Base-by-base conservation (phyloP, 2,113 vertebrate species). In the Lophius piscatorius region DNA sequence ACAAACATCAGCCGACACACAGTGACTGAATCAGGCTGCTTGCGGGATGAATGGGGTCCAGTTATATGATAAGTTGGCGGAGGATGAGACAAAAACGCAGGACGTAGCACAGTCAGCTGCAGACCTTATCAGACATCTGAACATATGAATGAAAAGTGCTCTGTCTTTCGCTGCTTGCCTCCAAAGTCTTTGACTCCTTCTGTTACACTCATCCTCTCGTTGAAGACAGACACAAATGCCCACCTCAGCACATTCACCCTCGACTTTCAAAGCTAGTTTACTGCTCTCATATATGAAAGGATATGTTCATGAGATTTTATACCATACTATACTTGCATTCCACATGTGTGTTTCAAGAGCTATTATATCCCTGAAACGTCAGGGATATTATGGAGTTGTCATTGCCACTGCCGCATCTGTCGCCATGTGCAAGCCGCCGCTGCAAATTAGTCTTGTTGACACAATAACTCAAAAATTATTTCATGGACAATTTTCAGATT, bases 91-190 rank as follows among this genome's bases (percentile, higher is more conserved):
- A 64, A 56, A 46, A 31, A 50, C 59, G 51, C 22, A 66, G 62
- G 63, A 70, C 76, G 46, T 54, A 65, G 49, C 21, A 13, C 54
- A 18, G 68, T 61, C 70, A 80, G 70, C 82, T 84, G 81, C 48
- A 36, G 73, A 82, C 80, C 80, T 87, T 88, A 90, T 90, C 87
- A 59, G 40, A 63, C 59, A 65, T 80, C 75, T 74, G 75, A 83
- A 82, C 74, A 80, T 85, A 80, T 68, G 67, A 68, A 90, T 83
- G 67, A 81, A 84, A 85, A 78, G 75, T 46, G 22, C 26, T 50
- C 49, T 57, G 34, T 48, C 34, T 31, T 24, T 49, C 49, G 76
- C 33, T 65, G 26, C 26, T 5, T 28, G 26, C 26, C 8, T 28
- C 8, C 4, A 28, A 4, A 4, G 3, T 36, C 14, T 36, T 16